A percentile compares a stretch with the other conserved stretches of the same genome.
phyloP scores from a whole-genome alignment of 1,140 invertebrate species.

The Heliothis subflexa region DNA sequence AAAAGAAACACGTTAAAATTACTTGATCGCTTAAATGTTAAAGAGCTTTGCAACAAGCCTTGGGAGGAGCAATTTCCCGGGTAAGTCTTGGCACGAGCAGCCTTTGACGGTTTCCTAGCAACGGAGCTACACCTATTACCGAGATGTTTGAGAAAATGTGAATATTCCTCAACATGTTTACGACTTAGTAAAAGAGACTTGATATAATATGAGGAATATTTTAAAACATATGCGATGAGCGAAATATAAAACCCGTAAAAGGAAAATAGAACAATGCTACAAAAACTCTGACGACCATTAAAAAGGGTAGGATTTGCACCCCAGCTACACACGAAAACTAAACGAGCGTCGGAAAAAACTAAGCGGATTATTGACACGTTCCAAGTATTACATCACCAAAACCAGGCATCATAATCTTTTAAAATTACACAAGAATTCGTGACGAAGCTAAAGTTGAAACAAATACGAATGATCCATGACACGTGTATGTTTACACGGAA shows the following conservation, averaged over 20 bases:
- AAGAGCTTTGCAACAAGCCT: conserved; percentile 20
- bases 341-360: conserved; percentile 12
- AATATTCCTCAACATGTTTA: conserved; percentile 33
- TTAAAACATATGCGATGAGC: too few species aligned
- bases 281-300: conserved; percentile 3
- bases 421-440: neutral
- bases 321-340: conserved; percentile 1
- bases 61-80: conserved; percentile 41
- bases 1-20: conserved; percentile 41
- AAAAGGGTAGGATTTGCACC: conserved; percentile 18
- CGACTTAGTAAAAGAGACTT: neutral
- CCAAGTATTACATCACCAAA: neutral
- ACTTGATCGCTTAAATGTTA: conserved; percentile 41
- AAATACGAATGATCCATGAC: conserved; percentile 43
- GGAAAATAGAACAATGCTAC: neutral
- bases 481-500: conserved; percentile 45
- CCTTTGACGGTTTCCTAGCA: conserved; percentile 50
- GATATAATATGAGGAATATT: neutral
- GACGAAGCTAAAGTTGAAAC: conserved; percentile 10
- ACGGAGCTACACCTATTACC: conserved; percentile 39
- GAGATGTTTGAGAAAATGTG: conserved; percentile 34
- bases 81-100: conserved; percentile 41
- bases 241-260: neutral
- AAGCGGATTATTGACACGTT: conserved; percentile 36
- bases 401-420: conserved; percentile 3